A percentile compares a stretch with the other conserved stretches of the same genome.
Conservation (phyloP, 2,113 vertebrate genomes). For the Meleagris gallopavo region DNA sequence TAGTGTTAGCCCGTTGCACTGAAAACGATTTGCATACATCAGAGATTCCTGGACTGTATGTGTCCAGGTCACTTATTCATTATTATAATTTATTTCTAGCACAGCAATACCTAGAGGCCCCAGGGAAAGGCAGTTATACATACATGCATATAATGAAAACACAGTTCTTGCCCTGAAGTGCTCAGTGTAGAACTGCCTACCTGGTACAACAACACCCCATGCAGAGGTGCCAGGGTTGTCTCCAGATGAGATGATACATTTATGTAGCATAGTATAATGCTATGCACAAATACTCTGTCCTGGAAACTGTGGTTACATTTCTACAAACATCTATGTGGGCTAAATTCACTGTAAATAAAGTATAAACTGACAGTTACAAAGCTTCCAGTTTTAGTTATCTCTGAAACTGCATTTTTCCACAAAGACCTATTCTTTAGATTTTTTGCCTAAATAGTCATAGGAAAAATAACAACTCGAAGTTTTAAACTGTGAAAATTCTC, state of each 20-base stretch:
- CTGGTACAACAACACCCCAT: conserved; percentile 34
- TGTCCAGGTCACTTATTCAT: conserved; percentile 51
- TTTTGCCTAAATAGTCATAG: neutral
- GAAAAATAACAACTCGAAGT: neutral
- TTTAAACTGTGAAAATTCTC: conserved; percentile 2
- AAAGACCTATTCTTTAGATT: neutral
- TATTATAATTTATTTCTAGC: conserved; percentile 66
- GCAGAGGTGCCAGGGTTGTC: conserved; percentile 13
- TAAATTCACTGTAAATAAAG: conserved; percentile 36
- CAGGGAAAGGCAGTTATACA: conserved; percentile 45
- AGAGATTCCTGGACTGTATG: conserved; percentile 29
- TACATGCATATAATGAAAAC: conserved; percentile 56
- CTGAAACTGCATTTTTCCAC: neutral
- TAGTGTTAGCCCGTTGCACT: conserved; percentile 28
- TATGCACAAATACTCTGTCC: neutral
- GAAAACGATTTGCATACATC: conserved; percentile 43
- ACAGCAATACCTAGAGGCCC: conserved; percentile 19
- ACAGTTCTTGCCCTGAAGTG: conserved; percentile 40
- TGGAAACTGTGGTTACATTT: neutral
- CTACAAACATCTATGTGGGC: neutral
- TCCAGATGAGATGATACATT: conserved; percentile 27
- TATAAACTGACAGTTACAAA: conserved; percentile 1
- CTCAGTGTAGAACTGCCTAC: neutral
- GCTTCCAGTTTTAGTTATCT: neutral
- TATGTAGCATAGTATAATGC: neutral